These are phyloP conservation scores for Limanda limanda DNA, from an alignment of 2,113 vertebrate genomes.

Conservation along the genomic window DNA sequence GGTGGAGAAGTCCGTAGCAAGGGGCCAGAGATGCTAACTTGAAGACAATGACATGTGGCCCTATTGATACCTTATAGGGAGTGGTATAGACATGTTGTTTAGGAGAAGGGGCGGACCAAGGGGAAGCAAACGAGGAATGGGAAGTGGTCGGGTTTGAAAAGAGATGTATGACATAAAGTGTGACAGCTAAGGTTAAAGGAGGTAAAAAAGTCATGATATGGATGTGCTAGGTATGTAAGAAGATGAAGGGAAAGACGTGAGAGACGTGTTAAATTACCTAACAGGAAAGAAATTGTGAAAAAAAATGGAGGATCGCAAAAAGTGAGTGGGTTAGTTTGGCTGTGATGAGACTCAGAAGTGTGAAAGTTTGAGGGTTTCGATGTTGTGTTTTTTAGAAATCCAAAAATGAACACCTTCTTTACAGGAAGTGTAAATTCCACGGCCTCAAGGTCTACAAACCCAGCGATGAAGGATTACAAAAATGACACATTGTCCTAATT, in stretches of 20 bases:
- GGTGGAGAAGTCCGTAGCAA: constrained; percentile 32
- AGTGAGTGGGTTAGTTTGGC: background rate
- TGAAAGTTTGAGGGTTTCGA: background rate
- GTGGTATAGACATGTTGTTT: background rate
- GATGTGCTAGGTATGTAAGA: background rate
- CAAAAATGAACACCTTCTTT: no score
- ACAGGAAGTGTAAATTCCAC: background rate
- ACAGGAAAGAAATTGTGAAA: background rate
- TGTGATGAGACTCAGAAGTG: background rate
- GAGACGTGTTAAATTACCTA: background rate
- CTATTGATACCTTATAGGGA: background rate
- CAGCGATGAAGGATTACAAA: no score
- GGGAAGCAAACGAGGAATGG: background rate
- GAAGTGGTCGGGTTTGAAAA: constrained; percentile 2
- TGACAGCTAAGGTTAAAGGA: background rate
- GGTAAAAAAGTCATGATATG: constrained; percentile 14
- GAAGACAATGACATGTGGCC: constrained; percentile 26
- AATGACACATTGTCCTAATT: no score
- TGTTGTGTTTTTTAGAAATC: background rate
- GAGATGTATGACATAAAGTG: background rate
- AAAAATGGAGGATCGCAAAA: background rate
- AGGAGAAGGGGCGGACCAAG: background rate
- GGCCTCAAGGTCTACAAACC: background rate
- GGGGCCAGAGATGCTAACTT: constrained; percentile 21
- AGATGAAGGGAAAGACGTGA: background rate